Conservation (phyloP, 2,888 invertebrate species). For the Leptopilina myrica region DNA sequence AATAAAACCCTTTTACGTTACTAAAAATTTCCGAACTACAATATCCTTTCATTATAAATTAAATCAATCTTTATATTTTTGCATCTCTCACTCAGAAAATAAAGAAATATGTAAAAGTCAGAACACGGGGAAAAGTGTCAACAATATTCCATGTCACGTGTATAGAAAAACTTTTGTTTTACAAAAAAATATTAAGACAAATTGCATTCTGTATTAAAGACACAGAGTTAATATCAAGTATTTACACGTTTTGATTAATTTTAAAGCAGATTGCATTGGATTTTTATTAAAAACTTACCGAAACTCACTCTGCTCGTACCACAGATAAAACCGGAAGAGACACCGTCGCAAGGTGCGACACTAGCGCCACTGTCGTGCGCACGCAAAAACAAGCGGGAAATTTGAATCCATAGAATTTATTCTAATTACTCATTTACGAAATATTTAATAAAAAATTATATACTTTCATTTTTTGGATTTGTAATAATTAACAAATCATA, state of each 20-base stretch:
- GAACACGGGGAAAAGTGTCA: not conserved
- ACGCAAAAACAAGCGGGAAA: not conserved
- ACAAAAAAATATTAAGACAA: not conserved
- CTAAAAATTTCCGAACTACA: not conserved
- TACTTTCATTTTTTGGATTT: not conserved
- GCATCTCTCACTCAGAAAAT: not conserved
- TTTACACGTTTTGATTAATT: not conserved
- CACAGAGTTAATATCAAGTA: not conserved
- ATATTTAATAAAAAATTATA: not conserved
- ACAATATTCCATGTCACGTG: not conserved
- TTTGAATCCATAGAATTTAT: not conserved
- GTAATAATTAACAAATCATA: not conserved
- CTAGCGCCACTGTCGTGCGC: not conserved
- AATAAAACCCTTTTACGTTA: not conserved
- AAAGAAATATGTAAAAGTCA: not conserved
- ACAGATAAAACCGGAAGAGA: conserved; percentile 5
- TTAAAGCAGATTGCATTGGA: not conserved
- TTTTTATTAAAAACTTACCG: conserved; percentile 10
- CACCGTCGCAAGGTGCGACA: not conserved
- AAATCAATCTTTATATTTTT: not conserved
- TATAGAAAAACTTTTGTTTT: not conserved
- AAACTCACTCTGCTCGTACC: not conserved
- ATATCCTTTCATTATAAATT: not conserved
- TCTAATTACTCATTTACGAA: too few relatives aligned
- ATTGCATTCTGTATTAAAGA: not conserved